Base-by-base conservation (phyloP, 2,888 invertebrate species). In the Sminthurinus aureus region DNA sequence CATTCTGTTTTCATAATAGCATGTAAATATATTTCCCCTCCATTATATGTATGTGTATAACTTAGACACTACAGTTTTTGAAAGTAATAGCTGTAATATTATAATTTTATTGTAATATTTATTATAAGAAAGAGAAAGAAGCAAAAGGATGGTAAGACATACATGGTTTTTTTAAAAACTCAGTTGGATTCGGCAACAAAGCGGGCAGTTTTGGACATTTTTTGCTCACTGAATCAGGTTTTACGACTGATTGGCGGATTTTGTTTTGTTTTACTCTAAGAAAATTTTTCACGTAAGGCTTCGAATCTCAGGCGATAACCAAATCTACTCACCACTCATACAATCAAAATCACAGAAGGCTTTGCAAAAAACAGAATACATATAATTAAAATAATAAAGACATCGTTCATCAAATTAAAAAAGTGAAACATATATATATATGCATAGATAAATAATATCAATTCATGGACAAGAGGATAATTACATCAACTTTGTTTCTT, bases 281-380 rank as follows among this genome's bases (percentile, higher is more conserved):
- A 58, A 58, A 22, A 69, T 71, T 2, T 13, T 71, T 71, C 58
- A 73, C 78, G 83, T 71, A 82, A 82, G 82, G 77, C 79, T 79
- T 79, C 83, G 73, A 69, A 71, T 76, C 73, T 66, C 79, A 79
- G 83, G 83, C 83, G 83, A 73, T 83, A 83, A 83, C 79, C 83
- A 83, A 83, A 74, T 79, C 83, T 83, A 83, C 83, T 83, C 79
- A 83, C 83, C 83, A 83, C 83, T 83, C 83, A 83, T 83, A 83
- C 83, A 71, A 24, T 71, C 71, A 71, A 71, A 71, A 71, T 71
- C 71, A 71, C 71, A 71, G 71, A 71, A 71, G 71, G 71, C 71
- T 71, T 71, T 71, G 71, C 71, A 20, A 71, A 83, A 83, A 79
- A 66, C 66, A 24, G 52, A 77, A 77, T 58, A 58, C 74, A 77